phyloP scores from a whole-genome alignment of 2,888 invertebrate genomes.

The Macrosiphum euphorbiae region DNA sequence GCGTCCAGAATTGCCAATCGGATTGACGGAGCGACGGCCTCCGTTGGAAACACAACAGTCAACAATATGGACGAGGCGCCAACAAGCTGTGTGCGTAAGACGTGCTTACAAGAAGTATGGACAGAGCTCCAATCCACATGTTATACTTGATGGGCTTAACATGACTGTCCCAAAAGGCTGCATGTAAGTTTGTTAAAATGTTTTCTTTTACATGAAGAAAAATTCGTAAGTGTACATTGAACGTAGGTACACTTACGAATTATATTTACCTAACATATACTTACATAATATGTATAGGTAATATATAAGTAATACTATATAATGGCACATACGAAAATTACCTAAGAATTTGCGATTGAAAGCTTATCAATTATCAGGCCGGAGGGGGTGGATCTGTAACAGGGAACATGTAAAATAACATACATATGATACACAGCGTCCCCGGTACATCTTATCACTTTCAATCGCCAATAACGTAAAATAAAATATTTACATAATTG shows the following conservation, averaged over 20 bases:
- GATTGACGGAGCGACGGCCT: constrained; percentile 65
- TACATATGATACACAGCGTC: too few relatives aligned
- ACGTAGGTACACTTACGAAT: not conserved
- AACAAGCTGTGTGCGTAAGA: constrained; percentile 87
- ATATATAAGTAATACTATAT: not conserved
- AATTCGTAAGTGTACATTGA: not conserved
- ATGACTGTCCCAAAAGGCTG: constrained; percentile 87
- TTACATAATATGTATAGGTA: not conserved
- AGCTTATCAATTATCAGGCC: too few relatives aligned
- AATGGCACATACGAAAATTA: not conserved
- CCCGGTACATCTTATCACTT: too few relatives aligned
- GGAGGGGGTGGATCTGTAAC: too few relatives aligned
- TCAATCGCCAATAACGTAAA: too few relatives aligned
- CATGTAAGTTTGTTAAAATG: constrained; percentile 73
- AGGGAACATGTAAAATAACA: too few relatives aligned
- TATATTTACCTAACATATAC: not conserved
- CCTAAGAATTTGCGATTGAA: too few relatives aligned
- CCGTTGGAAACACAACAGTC: constrained; percentile 74
- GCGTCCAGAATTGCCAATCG: constrained; percentile 62
- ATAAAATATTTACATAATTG: too few relatives aligned
- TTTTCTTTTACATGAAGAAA: not conserved
- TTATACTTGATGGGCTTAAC: constrained; percentile 88
- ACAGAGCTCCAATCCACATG: constrained; percentile 81
- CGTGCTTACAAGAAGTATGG: constrained; percentile 89
- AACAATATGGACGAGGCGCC: constrained; percentile 79